Percentiles rank a stretch among this genome's conserved stretches.
Evolutionary conservation across 2,113 vertebrate genomes (phyloP).

Genomic region (Scophthalmus maximus): DNA sequence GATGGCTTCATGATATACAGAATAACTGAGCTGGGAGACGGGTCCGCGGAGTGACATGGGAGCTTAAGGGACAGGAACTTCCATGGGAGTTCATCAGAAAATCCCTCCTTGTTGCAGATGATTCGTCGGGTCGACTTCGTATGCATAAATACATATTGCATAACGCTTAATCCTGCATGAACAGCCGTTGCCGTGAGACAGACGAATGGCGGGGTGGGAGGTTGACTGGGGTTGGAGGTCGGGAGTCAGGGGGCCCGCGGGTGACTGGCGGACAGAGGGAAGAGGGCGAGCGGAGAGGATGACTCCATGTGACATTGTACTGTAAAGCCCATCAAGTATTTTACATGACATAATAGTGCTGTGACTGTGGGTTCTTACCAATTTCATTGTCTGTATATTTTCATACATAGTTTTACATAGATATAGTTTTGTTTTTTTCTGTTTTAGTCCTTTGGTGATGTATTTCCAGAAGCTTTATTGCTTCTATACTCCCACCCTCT

Average conservation of each 20-base stretch:
- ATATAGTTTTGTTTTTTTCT: neutral
- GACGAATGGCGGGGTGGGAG: neutral
- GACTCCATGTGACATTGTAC: constrained; percentile 35
- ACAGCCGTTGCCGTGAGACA: constrained; percentile 4
- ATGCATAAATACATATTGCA: constrained; percentile 62
- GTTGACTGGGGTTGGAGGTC: constrained; percentile 26
- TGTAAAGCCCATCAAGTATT: neutral
- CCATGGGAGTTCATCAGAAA: constrained; percentile 41
- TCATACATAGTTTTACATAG: neutral
- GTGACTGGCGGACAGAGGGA: constrained; percentile 14
- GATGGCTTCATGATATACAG: constrained; percentile 50
- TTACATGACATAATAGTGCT: neutral
- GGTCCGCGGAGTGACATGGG: constrained; percentile 33
- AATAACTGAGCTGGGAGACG: constrained; percentile 34
- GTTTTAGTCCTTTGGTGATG: neutral
- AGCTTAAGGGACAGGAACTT: constrained; percentile 45
- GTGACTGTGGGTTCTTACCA: no score
- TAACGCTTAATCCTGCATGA: constrained; percentile 22
- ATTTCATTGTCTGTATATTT: no score
- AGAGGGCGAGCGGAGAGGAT: constrained; percentile 16
- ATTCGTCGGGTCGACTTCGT: constrained; percentile 46
- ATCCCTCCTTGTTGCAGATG: constrained; percentile 24
- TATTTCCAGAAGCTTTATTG: neutral
- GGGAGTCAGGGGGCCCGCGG: constrained; percentile 11
- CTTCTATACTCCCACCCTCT: neutral